Evolutionary conservation across 2,113 vertebrate genomes (phyloP).

Genomic region (Drymodes brunneopygia): DNA sequence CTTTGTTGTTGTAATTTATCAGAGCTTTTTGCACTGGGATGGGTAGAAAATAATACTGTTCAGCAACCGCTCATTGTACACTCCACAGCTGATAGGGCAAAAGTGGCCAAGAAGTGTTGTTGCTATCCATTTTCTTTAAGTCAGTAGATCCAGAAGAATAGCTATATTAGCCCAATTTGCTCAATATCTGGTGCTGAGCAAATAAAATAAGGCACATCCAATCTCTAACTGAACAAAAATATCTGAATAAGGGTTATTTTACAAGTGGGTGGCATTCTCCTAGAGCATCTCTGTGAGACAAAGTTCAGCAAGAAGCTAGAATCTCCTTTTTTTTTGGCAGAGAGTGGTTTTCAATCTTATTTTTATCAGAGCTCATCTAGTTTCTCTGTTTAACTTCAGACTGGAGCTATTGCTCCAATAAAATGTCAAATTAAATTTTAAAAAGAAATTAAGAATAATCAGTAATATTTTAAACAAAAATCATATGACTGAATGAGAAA

Average conservation of each 20-base stretch:
- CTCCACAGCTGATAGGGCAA: neutral
- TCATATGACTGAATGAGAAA: neutral
- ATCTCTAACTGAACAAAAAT: neutral
- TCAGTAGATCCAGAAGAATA: neutral
- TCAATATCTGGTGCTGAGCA: neutral
- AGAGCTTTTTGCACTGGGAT: constrained; percentile 36
- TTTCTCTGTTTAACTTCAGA: neutral
- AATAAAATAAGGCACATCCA: neutral
- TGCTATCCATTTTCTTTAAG: neutral
- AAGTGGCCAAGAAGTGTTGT: neutral
- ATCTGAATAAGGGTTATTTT: neutral
- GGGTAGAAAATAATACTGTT: constrained; percentile 27
- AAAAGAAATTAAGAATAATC: neutral
- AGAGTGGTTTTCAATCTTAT: neutral
- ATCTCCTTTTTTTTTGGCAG: neutral
- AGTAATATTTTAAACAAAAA: neutral
- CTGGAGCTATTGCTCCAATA: neutral
- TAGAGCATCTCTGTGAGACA: neutral
- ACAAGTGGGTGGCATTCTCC: neutral
- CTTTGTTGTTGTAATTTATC: constrained; percentile 61
- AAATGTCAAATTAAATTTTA: neutral
- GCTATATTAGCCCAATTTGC: neutral
- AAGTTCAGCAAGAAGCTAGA: neutral
- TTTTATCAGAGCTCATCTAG: neutral
- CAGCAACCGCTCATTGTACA: neutral